Conservation (phyloP, 2,888 invertebrate genomes). For the Cheilosia soror region DNA sequence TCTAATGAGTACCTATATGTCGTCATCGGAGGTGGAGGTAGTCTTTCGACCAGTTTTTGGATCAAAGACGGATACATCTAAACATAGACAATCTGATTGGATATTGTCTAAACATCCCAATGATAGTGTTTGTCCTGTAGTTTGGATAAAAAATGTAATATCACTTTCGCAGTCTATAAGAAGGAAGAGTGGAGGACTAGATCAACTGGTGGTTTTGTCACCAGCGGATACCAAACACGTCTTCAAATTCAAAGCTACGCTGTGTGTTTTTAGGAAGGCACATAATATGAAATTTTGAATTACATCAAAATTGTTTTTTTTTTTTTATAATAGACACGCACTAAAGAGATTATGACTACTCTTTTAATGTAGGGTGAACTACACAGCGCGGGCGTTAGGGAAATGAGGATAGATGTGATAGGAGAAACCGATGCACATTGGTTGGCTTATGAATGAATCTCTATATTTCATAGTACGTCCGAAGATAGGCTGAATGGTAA, state of each 20-base stretch:
- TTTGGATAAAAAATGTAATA: slow-evolving; percentile 7
- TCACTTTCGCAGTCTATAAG: slow-evolving; percentile 22
- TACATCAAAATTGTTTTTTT: too few species aligned
- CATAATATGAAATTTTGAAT: too few species aligned
- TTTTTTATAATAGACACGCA: too few species aligned
- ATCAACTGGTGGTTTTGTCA: slow-evolving; percentile 27
- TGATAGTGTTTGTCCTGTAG: slow-evolving; percentile 33
- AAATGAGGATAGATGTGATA: too few species aligned
- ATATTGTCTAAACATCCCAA: slow-evolving; percentile 31
- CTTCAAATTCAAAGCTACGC: slow-evolving; percentile 29
- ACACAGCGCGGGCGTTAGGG: too few species aligned
- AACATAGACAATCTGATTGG: slow-evolving; percentile 30
- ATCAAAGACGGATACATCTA: slow-evolving; percentile 30
- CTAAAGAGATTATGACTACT: too few species aligned
- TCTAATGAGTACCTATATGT: slow-evolving; percentile 29
- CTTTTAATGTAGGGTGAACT: too few species aligned
- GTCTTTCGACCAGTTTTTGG: slow-evolving; percentile 34
- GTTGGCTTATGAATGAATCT: too few species aligned
- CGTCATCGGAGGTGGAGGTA: slow-evolving; percentile 9
- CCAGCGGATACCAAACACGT: slow-evolving; percentile 51
- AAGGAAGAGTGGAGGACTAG: background rate
- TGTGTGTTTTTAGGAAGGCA: slow-evolving; percentile 23
- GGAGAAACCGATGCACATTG: too few species aligned
- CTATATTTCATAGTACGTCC: too few species aligned
- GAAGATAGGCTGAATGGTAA: too few species aligned